Base-by-base conservation (phyloP, 2,888 invertebrate species). In the Cremastinae sp. region DNA sequence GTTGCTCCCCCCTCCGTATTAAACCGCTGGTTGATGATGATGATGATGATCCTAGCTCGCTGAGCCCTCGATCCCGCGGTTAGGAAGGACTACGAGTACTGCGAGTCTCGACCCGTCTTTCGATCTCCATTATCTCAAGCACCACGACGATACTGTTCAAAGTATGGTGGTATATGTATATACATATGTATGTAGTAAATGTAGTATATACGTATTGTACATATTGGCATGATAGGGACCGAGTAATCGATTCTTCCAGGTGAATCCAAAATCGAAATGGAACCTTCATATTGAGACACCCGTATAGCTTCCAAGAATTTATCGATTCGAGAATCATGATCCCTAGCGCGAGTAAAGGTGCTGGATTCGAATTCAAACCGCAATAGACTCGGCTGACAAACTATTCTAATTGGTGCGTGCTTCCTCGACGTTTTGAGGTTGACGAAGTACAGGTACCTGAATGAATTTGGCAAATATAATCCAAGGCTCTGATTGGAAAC, bases 391-490 rank as follows among this genome's bases (percentile, higher is more conserved):
- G 71, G 55, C 72, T 51, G 53, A 61, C 76, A 41, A 80, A 77
- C 79, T 74, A 73, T 77, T 76, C 76, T 69, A 72, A 79, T 80
- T 73, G 49, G 64, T 73, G 76, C 61, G 69, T 70, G 58, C 39
- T 59, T n/a, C 22, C 8, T 8, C 43, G 53, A 28, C 14, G 47
- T 35, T 45, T 35, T 10, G 53, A 53, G 53, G 68, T 64, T 64
- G 47, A 47, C 55, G 43, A 61, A 59, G 41, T 45, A 58, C 22
- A 35, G 58, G 49, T 28, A 51, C 22, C 16, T 39, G 45, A 47
- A 53, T 12, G 53, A 12, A 16, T 49, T 47, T 14, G 8, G 16
- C 39, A 10, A 20, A 47, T 39, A 41, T n/a, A n/a, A 45, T 59
- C 28, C 59, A 28, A 28, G 28, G 2, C 28, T 28, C 28, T 28